phyloP scores from a whole-genome alignment of 2,113 vertebrate species.

The Barnardius zonarius region DNA sequence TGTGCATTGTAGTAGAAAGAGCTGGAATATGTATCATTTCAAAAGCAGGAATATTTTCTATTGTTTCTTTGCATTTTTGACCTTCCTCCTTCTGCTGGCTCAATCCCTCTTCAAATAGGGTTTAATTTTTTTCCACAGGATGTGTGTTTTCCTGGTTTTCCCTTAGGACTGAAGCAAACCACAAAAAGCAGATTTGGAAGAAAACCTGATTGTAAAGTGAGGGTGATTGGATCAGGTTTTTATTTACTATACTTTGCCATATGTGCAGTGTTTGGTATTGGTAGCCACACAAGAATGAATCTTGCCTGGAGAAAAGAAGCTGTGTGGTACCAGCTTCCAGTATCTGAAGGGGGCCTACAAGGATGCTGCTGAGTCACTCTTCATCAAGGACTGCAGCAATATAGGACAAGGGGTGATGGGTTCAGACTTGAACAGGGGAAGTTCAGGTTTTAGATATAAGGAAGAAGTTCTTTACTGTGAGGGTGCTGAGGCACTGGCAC shows the following conservation, averaged over 20 bases:
- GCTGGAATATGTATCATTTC: neutral
- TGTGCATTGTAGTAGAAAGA: neutral
- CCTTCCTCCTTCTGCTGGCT: neutral
- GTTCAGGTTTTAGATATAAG: neutral
- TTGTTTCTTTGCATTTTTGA: constrained; percentile 23
- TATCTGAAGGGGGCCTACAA: neutral
- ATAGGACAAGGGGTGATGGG: neutral
- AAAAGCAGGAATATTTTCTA: neutral
- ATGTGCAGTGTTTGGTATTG: neutral
- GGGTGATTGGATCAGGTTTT: neutral
- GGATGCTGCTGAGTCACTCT: neutral
- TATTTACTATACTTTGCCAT: neutral
- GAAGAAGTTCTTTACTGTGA: neutral
- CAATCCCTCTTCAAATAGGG: neutral
- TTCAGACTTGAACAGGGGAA: neutral
- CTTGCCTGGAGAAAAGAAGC: neutral
- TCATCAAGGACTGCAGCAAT: neutral
- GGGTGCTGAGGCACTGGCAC: neutral
- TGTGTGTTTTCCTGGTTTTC: neutral
- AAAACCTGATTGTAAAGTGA: neutral
- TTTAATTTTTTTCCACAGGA: neutral
- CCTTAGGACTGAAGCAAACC: neutral
- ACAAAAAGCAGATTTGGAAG: neutral
- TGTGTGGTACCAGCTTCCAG: neutral
- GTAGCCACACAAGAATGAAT: neutral